phyloP scores from a whole-genome alignment of 1,140 invertebrate genomes.

The Listronotus bonariensis region DNA sequence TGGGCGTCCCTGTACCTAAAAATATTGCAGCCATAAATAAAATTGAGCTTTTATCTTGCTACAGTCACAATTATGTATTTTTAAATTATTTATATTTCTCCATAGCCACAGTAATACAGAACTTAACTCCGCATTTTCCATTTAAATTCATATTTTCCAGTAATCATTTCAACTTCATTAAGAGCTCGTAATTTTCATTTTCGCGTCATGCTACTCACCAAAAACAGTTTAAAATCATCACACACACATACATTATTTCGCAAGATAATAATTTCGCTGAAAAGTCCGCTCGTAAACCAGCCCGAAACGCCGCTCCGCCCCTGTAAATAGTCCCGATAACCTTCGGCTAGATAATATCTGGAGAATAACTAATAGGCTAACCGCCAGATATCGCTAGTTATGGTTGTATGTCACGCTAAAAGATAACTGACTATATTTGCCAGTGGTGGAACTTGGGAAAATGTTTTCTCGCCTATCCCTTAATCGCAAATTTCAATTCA shows the following conservation, averaged over 20 bases:
- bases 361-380: conserved; percentile 22
- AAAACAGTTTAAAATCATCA: conserved; percentile 19
- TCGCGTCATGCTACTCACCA: conserved; percentile 2
- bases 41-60: too few relatives aligned
- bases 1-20: too few relatives aligned
- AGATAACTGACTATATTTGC: neutral
- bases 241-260: neutral
- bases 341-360: conserved; percentile 8
- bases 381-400: conserved; percentile 13
- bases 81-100: too few relatives aligned
- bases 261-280: conserved; percentile 16
- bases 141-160: too few relatives aligned
- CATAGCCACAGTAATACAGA: too few relatives aligned
- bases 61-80: too few relatives aligned
- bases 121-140: too few relatives aligned
- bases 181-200: conserved; percentile 1
- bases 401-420: conserved; percentile 15
- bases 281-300: conserved; percentile 12
- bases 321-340: conserved; percentile 17
- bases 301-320: neutral
- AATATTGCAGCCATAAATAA: too few relatives aligned
- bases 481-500: too few relatives aligned
- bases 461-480: too few relatives aligned
- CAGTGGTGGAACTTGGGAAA: neutral
- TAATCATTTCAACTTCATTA: too few relatives aligned